Evolutionary conservation across 2,888 invertebrate genomes (phyloP).

Genomic region (Xanthia icteritia): DNA sequence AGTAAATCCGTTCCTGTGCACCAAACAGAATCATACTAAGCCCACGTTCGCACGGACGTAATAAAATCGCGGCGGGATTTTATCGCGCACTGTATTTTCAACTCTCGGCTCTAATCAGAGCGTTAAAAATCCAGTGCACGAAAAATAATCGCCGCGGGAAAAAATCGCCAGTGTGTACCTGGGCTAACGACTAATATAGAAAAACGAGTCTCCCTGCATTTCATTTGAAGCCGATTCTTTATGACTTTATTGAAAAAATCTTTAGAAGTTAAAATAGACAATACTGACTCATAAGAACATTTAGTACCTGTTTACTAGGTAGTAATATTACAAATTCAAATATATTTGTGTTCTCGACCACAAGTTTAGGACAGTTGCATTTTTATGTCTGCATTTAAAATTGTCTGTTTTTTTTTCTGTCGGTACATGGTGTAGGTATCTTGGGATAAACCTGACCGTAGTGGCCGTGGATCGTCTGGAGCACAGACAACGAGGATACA

Average conservation of each 20-base stretch:
- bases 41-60: no score
- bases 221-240: not conserved
- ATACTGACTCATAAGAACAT: conserved; percentile 9
- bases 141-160: no score
- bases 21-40: not conserved
- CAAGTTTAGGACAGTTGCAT: conserved; percentile 20
- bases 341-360: conserved; percentile 2
- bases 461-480: not conserved
- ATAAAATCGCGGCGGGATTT: no score
- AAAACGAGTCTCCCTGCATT: not conserved
- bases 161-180: no score
- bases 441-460: not conserved
- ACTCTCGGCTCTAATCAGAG: no score
- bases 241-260: not conserved
- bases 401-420: not conserved
- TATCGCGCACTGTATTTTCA: no score
- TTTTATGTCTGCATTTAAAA: conserved; percentile 23
- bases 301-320: not conserved
- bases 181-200: not conserved
- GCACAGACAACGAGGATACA: not conserved
- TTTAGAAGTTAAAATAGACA: not conserved
- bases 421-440: not conserved
- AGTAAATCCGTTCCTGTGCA: conserved; percentile 16
- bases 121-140: no score
- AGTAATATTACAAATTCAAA: conserved; percentile 2